Base-by-base conservation (phyloP, 2,888 invertebrate species). In the Apocheima hispidaria region DNA sequence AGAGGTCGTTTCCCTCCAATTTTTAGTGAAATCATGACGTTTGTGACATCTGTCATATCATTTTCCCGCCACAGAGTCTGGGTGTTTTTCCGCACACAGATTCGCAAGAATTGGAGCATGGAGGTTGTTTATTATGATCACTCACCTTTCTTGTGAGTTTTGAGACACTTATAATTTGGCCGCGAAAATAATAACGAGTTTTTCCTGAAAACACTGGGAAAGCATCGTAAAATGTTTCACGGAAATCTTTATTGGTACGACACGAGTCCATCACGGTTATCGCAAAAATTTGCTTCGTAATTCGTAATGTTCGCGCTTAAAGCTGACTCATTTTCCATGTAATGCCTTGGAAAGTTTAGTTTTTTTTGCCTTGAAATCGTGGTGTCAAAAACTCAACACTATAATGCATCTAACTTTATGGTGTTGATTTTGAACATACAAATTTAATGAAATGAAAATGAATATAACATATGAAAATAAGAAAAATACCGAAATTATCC, bases 11-110 rank as follows among this genome's bases (percentile, higher is more conserved):
- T 65, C 65, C 63, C 63, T 60, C 67, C 68, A 68, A 68, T 66
- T 63, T 69, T 64, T 60, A 71, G 73, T 72, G 61, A 70, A 60
- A 72, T 68, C 68, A 70, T 75, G 76, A 71, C 77, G 73, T 70
- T 69, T 68, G 69, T 75, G 75, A 71, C 77, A 75, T 70, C 71
- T 77, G 76, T 78, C 75, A 73, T 66, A 72, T 65, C 65, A 62
- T 60, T 68, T 56, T 62, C 69, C 69, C 72, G 69, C 65, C 68
- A 62, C 50, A 44, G 40, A 33, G 71, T 64, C 66, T 68, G 66
- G 58, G 61, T 58, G 46, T 51, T 69, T 59, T 73, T 77, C 72
- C 70, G 71, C 67, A 72, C 70, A 71, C 68, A 71, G 68, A 68
- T 60, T 50, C 40, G 51, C 62, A 63, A 20, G 57, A 66, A 72